Conservation (phyloP, 2,888 invertebrate species). For the Linnaemya vulpina region DNA sequence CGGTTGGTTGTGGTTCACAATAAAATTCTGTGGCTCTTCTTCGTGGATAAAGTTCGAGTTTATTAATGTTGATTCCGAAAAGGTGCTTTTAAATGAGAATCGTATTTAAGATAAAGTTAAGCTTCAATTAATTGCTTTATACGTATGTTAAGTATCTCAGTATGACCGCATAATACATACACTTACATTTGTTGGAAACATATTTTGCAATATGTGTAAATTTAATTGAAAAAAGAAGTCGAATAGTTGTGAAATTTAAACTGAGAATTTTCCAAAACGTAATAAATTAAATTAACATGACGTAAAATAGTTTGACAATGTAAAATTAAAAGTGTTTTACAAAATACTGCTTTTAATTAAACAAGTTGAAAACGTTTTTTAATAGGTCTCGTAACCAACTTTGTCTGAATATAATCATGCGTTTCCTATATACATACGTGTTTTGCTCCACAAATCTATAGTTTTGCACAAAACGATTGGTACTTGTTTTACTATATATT, state of each 20-base stretch:
- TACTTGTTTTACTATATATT: too few relatives aligned
- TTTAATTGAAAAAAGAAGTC: slow-evolving; percentile 21
- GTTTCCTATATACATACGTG: too few relatives aligned
- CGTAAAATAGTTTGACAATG: background rate
- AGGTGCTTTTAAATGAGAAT: slow-evolving; percentile 45
- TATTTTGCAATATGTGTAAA: slow-evolving; percentile 52
- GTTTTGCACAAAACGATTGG: too few relatives aligned
- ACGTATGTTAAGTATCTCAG: too few relatives aligned
- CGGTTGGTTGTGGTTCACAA: slow-evolving; percentile 72
- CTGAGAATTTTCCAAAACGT: slow-evolving; percentile 17
- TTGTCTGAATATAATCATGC: too few relatives aligned
- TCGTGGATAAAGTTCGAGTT: slow-evolving; percentile 76
- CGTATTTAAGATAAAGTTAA: background rate
- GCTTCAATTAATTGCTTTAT: background rate
- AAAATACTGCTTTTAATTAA: background rate
- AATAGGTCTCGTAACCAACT: too few relatives aligned
- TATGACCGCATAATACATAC: too few relatives aligned
- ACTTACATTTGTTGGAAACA: slow-evolving; percentile 73
- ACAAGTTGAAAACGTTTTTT: too few relatives aligned
- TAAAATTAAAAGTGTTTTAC: background rate
- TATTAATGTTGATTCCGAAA: slow-evolving; percentile 55
- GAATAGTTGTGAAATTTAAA: slow-evolving; percentile 61
- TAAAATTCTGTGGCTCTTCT: slow-evolving; percentile 76
- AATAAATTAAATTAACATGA: background rate
- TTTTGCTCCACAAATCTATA: too few relatives aligned